Evolutionary conservation across 2,888 invertebrate species (phyloP).

Genomic region (Dusona sp.): DNA sequence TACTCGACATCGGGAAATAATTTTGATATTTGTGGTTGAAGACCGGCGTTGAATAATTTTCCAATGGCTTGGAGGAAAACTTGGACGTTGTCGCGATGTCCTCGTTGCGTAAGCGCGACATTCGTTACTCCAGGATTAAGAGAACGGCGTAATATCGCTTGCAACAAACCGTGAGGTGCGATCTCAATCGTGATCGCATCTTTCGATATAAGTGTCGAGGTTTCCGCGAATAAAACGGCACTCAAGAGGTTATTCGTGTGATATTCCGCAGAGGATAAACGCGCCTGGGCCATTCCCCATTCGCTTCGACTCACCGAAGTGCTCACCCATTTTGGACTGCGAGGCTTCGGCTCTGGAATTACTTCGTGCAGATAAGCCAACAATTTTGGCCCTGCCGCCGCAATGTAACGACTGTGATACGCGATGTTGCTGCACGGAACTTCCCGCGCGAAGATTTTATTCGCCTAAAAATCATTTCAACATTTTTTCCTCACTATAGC

Average conservation of each 20-base stretch:
- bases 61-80: slow-evolving; percentile 88
- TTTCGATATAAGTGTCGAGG: slow-evolving; percentile 90
- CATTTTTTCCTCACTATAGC: neutral
- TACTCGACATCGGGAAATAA: slow-evolving; percentile 91
- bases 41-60: slow-evolving; percentile 91
- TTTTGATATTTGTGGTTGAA: slow-evolving; percentile 90
- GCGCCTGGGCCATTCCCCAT: slow-evolving; percentile 89
- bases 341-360: slow-evolving; percentile 88
- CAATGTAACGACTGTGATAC: slow-evolving; percentile 94
- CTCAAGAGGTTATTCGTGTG: slow-evolving; percentile 94
- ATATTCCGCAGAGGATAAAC: slow-evolving; percentile 93
- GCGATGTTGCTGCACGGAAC: slow-evolving; percentile 95
- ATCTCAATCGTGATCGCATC: slow-evolving; percentile 95
- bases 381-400: slow-evolving; percentile 89
- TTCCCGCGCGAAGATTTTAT: slow-evolving; percentile 92
- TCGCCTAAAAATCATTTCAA: slow-evolving; percentile 83
- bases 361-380: slow-evolving; percentile 88
- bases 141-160: slow-evolving; percentile 93
- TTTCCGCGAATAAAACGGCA: slow-evolving; percentile 91
- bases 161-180: slow-evolving; percentile 95
- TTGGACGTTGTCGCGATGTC: slow-evolving; percentile 88
- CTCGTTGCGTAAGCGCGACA: slow-evolving; percentile 91
- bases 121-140: slow-evolving; percentile 90
- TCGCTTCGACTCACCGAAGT: slow-evolving; percentile 91
- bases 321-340: slow-evolving; percentile 93